A percentile compares a stretch with the other conserved stretches of the same genome.
phyloP scores from a whole-genome alignment of 2,888 invertebrate species.

The Melanostoma scalare region DNA sequence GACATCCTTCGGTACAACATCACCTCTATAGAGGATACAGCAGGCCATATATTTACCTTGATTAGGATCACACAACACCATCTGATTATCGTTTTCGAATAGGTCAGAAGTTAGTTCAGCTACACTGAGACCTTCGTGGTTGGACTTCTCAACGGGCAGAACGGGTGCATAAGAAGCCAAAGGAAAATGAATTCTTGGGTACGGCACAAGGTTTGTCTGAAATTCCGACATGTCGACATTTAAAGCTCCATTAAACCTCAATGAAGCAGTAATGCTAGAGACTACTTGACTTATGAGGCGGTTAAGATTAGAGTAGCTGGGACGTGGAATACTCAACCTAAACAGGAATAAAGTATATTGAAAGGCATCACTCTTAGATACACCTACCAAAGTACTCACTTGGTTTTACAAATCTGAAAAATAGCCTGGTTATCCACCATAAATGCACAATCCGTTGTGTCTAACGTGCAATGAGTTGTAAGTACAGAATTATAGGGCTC shows the following conservation, averaged over 20 bases:
- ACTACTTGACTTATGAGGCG: slow-evolving; percentile 87
- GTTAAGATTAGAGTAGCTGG: slow-evolving; percentile 86
- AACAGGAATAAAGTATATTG: not conserved
- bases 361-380: not conserved
- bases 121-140: slow-evolving; percentile 89
- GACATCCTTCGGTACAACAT: slow-evolving; percentile 93
- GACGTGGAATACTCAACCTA: slow-evolving; percentile 84
- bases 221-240: slow-evolving; percentile 94
- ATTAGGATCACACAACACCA: slow-evolving; percentile 92
- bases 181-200: slow-evolving; percentile 94
- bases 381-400: slow-evolving; percentile 82
- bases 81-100: slow-evolving; percentile 93
- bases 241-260: slow-evolving; percentile 91
- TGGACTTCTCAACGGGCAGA: slow-evolving; percentile 88
- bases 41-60: slow-evolving; percentile 93
- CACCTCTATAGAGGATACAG: slow-evolving; percentile 90
- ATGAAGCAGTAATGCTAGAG: slow-evolving; percentile 91
- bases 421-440: slow-evolving; percentile 96
- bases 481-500: slow-evolving; percentile 95
- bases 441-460: slow-evolving; percentile 93
- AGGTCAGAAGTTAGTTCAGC: slow-evolving; percentile 92
- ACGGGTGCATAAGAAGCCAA: slow-evolving; percentile 88
- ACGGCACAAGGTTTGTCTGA: slow-evolving; percentile 93
- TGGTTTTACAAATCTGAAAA: slow-evolving; percentile 91
- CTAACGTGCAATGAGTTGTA: slow-evolving; percentile 92